Percentiles rank a stretch among this genome's conserved stretches.
Conservation (phyloP, 2,113 vertebrate genomes). For the Pterocles gutturalis region DNA sequence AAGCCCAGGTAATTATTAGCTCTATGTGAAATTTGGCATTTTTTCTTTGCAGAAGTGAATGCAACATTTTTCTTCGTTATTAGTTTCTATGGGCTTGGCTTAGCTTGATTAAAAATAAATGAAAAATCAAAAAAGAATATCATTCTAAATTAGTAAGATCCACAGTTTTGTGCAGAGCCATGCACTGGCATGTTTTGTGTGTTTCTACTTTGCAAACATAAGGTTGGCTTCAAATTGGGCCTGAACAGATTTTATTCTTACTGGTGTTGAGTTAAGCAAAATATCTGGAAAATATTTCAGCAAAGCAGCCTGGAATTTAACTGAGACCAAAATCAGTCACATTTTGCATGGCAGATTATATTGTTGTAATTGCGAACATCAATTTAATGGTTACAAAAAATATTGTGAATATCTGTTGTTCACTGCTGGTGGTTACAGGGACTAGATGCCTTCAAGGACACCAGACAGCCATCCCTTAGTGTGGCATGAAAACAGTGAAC, state of each 20-base stretch:
- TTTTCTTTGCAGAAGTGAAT: not conserved
- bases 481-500: not conserved
- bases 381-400: conserved; percentile 10
- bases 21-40: not conserved
- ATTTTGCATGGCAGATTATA: conserved; percentile 5
- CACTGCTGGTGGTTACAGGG: not conserved
- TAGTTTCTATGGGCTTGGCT: not conserved
- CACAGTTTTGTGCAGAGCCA: not conserved
- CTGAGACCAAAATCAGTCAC: not conserved
- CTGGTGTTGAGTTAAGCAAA: not conserved
- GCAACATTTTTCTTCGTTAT: not conserved
- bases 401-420: not conserved
- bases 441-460: not conserved
- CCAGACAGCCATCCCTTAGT: not conserved
- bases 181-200: not conserved
- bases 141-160: not conserved
- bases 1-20: not conserved
- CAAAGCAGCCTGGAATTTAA: conserved; percentile 5
- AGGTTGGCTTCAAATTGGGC: not conserved
- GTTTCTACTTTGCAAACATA: not conserved
- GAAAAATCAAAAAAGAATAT: not conserved
- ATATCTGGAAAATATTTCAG: conserved; percentile 14
- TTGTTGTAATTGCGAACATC: not conserved
- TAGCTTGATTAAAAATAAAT: conserved; percentile 20
- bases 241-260: not conserved